These are phyloP conservation scores for Perognathus longimembris DNA, from an alignment of 2,113 vertebrate genomes.

Conservation along the genomic window DNA sequence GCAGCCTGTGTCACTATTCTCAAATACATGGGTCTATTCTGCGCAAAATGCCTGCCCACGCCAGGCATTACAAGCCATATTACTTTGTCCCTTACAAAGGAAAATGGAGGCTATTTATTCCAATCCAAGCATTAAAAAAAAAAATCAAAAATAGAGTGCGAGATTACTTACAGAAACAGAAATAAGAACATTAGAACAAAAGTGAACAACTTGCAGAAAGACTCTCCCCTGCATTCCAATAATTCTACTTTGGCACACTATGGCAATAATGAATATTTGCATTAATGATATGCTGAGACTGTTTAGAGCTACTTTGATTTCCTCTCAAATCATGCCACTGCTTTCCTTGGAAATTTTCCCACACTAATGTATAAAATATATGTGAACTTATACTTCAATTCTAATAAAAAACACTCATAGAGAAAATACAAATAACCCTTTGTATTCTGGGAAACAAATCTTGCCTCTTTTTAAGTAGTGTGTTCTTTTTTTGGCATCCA, in stretches of 20 bases:
- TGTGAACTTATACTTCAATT: background rate
- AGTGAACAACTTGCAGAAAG: background rate
- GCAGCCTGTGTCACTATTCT: background rate
- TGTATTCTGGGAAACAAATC: background rate
- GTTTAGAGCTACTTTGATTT: constrained; percentile 22
- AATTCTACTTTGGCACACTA: background rate
- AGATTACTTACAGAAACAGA: constrained; percentile 1
- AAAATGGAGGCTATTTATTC: background rate
- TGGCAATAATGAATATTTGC: constrained; percentile 13
- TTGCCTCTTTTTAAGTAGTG: background rate
- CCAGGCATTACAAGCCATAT: background rate
- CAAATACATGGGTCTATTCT: background rate
- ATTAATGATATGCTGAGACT: background rate
- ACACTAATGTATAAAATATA: background rate
- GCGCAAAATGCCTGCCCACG: background rate
- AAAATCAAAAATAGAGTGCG: constrained; percentile 17
- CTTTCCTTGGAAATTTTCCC: constrained; percentile 24
- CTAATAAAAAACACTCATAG: constrained; percentile 38
- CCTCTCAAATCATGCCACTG: background rate
- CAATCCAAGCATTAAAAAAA: background rate
- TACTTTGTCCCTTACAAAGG: background rate
- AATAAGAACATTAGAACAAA: background rate
- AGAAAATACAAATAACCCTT: background rate
- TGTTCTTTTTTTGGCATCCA: too few species aligned
- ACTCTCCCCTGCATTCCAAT: background rate